Conservation (phyloP, 2,888 invertebrate species). For the Cerceris rybyensis region DNA sequence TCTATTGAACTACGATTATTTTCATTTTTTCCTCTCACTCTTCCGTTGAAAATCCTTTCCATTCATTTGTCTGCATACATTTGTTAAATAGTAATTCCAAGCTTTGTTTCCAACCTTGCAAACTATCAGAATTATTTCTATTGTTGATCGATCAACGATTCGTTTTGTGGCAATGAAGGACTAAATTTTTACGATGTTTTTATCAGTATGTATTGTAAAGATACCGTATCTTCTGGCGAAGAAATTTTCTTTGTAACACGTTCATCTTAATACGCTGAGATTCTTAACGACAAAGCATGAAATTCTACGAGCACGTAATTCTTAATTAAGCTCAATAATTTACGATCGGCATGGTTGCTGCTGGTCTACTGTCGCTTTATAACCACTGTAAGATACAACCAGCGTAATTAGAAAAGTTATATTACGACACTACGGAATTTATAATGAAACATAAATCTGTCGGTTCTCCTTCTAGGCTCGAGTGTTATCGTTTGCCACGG, state of each 20-base stretch:
- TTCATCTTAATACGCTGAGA: constrained; percentile 7
- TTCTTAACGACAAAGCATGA: constrained; percentile 17
- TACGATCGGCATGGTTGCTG: not conserved
- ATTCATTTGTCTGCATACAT: not conserved
- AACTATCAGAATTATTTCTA: no score
- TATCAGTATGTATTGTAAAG: no score
- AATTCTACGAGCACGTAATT: constrained; percentile 16
- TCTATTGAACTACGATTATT: constrained; percentile 36
- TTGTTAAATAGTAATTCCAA: no score
- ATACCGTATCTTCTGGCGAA: no score
- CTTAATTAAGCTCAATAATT: constrained; percentile 18
- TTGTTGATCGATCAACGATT: no score
- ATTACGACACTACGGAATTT: constrained; percentile 21
- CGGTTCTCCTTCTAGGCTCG: not conserved
- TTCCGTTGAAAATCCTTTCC: not conserved
- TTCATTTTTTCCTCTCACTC: constrained; percentile 11
- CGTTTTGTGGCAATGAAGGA: no score
- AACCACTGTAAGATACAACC: constrained; percentile 13
- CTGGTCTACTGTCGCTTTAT: constrained; percentile 31
- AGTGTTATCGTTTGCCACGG: no score
- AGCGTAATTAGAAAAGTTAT: constrained; percentile 53
- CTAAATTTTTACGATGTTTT: no score
- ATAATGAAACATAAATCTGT: constrained; percentile 33
- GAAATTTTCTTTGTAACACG: no score
- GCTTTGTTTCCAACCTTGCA: no score